Evolutionary conservation across 2,888 invertebrate genomes (phyloP).

Genomic region (Cerastoderma edule): DNA sequence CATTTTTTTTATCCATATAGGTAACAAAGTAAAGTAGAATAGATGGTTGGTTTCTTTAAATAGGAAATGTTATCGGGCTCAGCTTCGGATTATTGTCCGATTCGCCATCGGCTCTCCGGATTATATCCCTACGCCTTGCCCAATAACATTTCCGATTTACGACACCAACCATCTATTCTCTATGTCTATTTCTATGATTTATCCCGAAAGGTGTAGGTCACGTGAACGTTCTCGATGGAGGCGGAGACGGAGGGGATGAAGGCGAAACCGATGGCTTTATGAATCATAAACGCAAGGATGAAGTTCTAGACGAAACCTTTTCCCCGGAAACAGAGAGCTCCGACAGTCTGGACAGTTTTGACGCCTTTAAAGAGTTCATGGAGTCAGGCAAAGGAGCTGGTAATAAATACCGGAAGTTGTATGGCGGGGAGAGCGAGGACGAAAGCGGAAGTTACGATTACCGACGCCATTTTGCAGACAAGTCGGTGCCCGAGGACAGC

Average conservation of each 20-base stretch:
- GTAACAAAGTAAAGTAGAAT: not conserved
- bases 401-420: constrained; percentile 17
- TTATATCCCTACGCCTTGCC: no score
- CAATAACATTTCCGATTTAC: not conserved
- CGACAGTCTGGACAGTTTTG: not conserved
- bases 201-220: not conserved
- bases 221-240: constrained; percentile 6
- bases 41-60: not conserved
- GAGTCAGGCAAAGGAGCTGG: not conserved
- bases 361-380: not conserved
- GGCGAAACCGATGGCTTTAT: constrained; percentile 12
- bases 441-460: constrained; percentile 8
- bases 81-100: no score
- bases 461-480: constrained; percentile 15
- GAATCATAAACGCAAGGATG: constrained; percentile 7
- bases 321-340: not conserved
- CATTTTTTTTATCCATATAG: not conserved
- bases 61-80: not conserved
- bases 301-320: constrained; percentile 5
- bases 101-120: no score
- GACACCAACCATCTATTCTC: not conserved
- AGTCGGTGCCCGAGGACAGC: not conserved
- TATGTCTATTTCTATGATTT: not conserved
- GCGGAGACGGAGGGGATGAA: not conserved
- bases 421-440: not conserved